Evolutionary conservation across 2,888 invertebrate genomes (phyloP).

Genomic region (Oscheius onirici): DNA sequence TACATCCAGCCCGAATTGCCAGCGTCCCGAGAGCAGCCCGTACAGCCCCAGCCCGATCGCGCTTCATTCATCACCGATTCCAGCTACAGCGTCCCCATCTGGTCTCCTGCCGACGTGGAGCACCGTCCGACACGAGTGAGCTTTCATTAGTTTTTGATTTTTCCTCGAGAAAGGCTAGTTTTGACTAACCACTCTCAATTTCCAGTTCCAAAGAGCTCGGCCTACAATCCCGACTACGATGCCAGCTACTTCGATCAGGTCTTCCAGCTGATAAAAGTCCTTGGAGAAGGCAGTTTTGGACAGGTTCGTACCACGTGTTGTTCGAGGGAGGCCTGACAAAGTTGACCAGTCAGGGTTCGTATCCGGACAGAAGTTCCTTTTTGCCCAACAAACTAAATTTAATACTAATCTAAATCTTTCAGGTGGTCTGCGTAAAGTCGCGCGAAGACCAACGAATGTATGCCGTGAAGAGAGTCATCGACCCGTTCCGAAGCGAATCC

Average conservation of each 20-base stretch:
- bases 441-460: slow-evolving; percentile 79
- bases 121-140: slow-evolving; percentile 9
- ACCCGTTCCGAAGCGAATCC: slow-evolving; percentile 48
- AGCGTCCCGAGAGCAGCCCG: slow-evolving; percentile 40
- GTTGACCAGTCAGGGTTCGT: too few relatives aligned
- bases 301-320: too few relatives aligned
- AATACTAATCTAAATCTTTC: slow-evolving; percentile 14
- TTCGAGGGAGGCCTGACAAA: too few relatives aligned
- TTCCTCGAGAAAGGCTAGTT: background rate
- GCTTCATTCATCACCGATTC: slow-evolving; percentile 30
- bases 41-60: slow-evolving; percentile 42
- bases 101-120: slow-evolving; percentile 3
- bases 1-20: slow-evolving; percentile 34
- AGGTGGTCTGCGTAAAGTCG: slow-evolving; percentile 79
- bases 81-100: slow-evolving; percentile 22
- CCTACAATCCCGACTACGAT: slow-evolving; percentile 72
- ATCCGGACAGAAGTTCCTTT: too few relatives aligned
- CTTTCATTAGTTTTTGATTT: background rate
- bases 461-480: slow-evolving; percentile 79
- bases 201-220: slow-evolving; percentile 40
- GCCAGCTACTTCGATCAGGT: slow-evolving; percentile 80
- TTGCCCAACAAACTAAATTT: background rate
- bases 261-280: slow-evolving; percentile 77
- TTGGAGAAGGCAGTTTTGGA: slow-evolving; percentile 83
- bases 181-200: too few relatives aligned